These are phyloP conservation scores for Vesta saturnalis DNA, from an alignment of 2,888 invertebrate species.

Conservation along the genomic window DNA sequence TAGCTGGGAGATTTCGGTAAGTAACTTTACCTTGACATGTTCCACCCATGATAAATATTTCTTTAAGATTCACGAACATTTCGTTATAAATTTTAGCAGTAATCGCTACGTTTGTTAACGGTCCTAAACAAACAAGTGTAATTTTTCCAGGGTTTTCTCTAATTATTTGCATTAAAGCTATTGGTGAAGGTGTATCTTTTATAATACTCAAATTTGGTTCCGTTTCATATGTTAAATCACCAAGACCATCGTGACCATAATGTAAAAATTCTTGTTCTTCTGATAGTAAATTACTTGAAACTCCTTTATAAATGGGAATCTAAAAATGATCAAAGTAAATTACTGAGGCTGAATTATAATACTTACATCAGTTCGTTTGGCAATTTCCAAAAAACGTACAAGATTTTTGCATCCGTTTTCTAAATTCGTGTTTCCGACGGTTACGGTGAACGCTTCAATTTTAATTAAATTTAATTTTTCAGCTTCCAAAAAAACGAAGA, in stretches of 20 bases:
- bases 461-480: conserved; percentile 61
- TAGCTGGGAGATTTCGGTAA: background rate
- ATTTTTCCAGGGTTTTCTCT: conserved; percentile 67
- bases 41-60: conserved; percentile 82
- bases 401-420: conserved; percentile 76
- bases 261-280: conserved; percentile 56
- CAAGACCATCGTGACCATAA: conserved; percentile 79
- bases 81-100: conserved; percentile 74
- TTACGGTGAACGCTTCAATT: conserved; percentile 77
- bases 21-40: conserved; percentile 48
- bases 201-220: conserved; percentile 49
- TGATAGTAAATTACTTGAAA: conserved; percentile 60
- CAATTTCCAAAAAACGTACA: conserved; percentile 70
- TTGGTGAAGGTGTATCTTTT: conserved; percentile 62
- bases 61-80: conserved; percentile 71
- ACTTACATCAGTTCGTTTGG: conserved; percentile 70
- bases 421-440: conserved; percentile 75
- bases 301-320: conserved; percentile 79
- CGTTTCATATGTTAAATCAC: conserved; percentile 63
- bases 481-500: conserved; percentile 67
- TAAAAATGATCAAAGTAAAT: conserved; percentile 56
- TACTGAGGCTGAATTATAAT: too few relatives aligned
- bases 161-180: conserved; percentile 69
- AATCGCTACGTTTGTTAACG: conserved; percentile 83
- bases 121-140: conserved; percentile 73